Evolutionary conservation across 1,140 invertebrate genomes (phyloP), one percentile per base, ranked within the genome.

Genomic region (Drosophila murphyi): DNA sequence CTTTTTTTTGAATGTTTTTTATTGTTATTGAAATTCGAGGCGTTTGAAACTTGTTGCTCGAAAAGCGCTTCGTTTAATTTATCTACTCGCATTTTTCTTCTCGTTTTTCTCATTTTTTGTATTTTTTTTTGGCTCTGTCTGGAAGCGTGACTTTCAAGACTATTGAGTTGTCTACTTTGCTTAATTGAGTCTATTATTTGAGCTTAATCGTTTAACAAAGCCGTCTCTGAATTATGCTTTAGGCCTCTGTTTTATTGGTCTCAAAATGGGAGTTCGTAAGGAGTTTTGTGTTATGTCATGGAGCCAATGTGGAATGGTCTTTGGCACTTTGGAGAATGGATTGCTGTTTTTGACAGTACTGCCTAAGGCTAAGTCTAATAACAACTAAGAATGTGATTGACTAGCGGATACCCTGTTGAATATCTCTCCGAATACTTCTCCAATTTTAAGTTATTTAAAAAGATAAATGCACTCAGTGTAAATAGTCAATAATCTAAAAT

Each of bases 131-230:
- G n/a, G 10, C 35, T 20, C 31, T 61, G 35, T 56, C 56, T 61
- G 45, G 34, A 10, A 35, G 55, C 64, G 59, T 72, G 59, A 65
- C 55, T 63, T 68, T 76, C 45, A 64, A 63, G 54, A 71, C 82
- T 55, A 86, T 86, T 86, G 82, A 86, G 79, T 73, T 82, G 82
- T 86, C 82, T 88, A 82, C 79, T 82, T 87, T 87, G 79, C 64
- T 86, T 86, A 86, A 86, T 86, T 86, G 83, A 76, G 68, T 79
- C 72, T 63, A 86, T 86, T 86, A 88, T 86, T 82, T 79, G 72
- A 56, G 57, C 59, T 82, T 87, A 86, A 86, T 87, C 82, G 82
- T 50, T 61, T 48, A 76, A 86, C 82, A 86, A 79, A 73, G 72
- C 63, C 41, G 43, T 10, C 32, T 48, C 43, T 62, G 20, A 51